phyloP scores from a whole-genome alignment of 2,113 vertebrate genomes.

The Megaceryle torquata region DNA sequence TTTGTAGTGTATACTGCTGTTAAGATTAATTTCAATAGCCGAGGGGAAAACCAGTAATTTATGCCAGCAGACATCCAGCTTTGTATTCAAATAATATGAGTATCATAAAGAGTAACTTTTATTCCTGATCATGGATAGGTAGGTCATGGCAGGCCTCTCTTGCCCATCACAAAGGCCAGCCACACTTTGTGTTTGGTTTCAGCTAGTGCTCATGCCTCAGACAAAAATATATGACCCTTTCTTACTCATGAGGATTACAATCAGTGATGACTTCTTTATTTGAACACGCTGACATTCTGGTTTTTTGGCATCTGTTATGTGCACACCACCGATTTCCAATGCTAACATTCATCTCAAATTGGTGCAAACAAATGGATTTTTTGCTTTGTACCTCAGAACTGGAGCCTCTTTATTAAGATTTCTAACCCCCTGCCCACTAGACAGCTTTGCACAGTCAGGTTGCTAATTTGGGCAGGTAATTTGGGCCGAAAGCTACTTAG shows the following conservation, averaged over 20 bases:
- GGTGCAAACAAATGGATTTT: neutral
- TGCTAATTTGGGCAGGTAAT: accelerated
- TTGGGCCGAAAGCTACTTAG: neutral
- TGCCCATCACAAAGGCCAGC: neutral
- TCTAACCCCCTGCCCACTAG: neutral
- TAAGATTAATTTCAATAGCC: neutral
- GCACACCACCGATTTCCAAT: neutral
- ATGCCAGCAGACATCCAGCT: neutral
- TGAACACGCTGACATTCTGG: accelerated
- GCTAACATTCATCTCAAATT: neutral
- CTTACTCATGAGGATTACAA: neutral
- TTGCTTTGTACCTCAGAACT: neutral
- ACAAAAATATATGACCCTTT: neutral
- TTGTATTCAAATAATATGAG: neutral
- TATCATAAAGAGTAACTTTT: neutral
- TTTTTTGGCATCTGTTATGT: neutral
- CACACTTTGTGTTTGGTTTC: neutral
- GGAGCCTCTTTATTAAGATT: neutral
- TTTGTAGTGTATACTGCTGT: neutral
- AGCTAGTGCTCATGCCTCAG: neutral
- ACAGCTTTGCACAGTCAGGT: neutral
- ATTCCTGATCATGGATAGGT: neutral
- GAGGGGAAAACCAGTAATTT: neutral
- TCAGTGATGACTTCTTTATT: neutral
- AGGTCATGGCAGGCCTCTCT: neutral